Percentiles rank a stretch among this genome's conserved stretches.
Evolutionary conservation across 1,140 invertebrate genomes (phyloP).

Genomic region (Orchestia grillus): DNA sequence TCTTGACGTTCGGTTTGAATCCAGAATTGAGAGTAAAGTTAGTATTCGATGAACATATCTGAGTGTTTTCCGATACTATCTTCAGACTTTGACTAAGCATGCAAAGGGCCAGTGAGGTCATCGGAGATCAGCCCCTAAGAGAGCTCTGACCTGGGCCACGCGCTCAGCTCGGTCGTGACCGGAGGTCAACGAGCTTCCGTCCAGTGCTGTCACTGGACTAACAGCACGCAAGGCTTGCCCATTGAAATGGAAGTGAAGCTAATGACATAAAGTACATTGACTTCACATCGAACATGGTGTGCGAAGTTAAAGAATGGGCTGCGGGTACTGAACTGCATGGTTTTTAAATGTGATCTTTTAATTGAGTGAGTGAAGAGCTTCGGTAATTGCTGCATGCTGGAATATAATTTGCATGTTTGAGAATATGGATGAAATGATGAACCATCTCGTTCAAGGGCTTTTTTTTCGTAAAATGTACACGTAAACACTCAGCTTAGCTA

Average conservation of each 20-base stretch:
- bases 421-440: not conserved
- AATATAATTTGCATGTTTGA: not conserved
- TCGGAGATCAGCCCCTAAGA: not conserved
- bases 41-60: no score
- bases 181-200: constrained; percentile 31
- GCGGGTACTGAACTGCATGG: not conserved
- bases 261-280: no score
- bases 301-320: not conserved
- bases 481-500: not conserved
- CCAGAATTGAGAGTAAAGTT: no score
- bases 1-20: no score
- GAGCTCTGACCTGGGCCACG: not conserved
- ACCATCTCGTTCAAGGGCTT: not conserved
- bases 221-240: not conserved
- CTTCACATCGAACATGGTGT: no score
- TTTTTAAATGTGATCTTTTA: not conserved
- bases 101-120: not conserved
- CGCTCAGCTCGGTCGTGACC: not conserved
- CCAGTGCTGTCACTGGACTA: not conserved
- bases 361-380: not conserved
- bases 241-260: not conserved
- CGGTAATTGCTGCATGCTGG: not conserved
- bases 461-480: not conserved
- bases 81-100: no score
- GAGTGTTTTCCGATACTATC: no score